Base-by-base conservation (phyloP, 2,113 vertebrate genomes). In the Ia io region DNA sequence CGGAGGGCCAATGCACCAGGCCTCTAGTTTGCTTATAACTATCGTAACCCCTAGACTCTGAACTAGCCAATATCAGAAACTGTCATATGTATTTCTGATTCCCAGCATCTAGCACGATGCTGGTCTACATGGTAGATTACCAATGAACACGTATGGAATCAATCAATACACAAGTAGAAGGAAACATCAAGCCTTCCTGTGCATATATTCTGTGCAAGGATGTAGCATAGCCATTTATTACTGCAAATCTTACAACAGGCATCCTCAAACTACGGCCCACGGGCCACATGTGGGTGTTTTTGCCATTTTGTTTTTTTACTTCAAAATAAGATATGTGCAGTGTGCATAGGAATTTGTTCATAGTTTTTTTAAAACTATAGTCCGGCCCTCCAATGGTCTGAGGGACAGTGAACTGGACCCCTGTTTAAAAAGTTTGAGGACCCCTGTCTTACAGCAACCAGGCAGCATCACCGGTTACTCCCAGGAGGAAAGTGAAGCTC, bases 61-160 rank as follows among this genome's bases (percentile, higher is more conserved):
- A 95, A 28, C 71, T 90, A 73, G 56, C 37, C 23, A 71, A 95
- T 61, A 74, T 87, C 78, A 85, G 37, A 92, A 80, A 73, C 28
- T 44, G 8, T 76, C 77, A 35, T 53, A 53, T 53, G 40, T 32
- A 53, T 30, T 82, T 82, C 80, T 90, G 73, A 63, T 42, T 73
- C 59, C 42, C 49, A 92, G 56, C 47, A 49, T 56, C 44, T 53
- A 74, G 32, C 14, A 3, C 1, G n/a, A 30, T 47, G 51, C 73
- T 84, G 22, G 51, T 42, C 76, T 9, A 49, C n/a, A 37, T 20
- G 40, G n/a, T 32, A 59, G 44, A 32, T 40, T 83, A 74, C 47
- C 49, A 71, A 8, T 42, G 71, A 70, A 78, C 74, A 76, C 65
- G 56, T 70, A 65, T 9, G 5, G 6, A 74, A 49, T 88, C 35